A percentile compares a stretch with the other conserved stretches of the same genome.
Conservation (phyloP, 2,888 invertebrate genomes). For the Parapristionchus giblindavisi region DNA sequence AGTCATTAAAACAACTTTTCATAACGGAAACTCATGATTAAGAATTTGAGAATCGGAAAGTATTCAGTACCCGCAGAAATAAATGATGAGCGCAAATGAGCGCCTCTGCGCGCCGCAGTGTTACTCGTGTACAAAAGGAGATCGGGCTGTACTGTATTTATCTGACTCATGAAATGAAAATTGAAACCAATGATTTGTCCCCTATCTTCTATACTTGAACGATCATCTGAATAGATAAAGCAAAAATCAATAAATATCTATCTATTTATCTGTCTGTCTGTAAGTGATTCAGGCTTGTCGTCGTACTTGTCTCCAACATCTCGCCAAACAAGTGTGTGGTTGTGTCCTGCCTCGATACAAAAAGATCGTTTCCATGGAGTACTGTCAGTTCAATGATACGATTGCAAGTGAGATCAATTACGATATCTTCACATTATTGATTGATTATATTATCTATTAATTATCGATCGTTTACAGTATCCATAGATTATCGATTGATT, state of each 20-base stretch:
- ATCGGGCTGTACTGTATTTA: no score
- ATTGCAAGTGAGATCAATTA: background rate
- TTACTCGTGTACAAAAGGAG: no score
- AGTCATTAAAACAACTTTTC: no score
- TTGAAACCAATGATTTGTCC: background rate
- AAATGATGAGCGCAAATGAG: no score
- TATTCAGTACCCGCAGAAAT: no score
- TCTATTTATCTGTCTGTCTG: background rate
- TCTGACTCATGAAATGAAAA: background rate
- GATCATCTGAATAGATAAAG: background rate
- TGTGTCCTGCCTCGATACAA: slow-evolving; percentile 8
- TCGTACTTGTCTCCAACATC: slow-evolving; percentile 26
- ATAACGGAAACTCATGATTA: no score
- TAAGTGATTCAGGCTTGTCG: slow-evolving; percentile 19
- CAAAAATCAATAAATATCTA: background rate
- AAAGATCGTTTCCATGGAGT: slow-evolving; percentile 9
- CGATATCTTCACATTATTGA: background rate
- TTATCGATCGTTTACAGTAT: background rate
- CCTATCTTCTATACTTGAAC: background rate
- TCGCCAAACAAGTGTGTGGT: slow-evolving; percentile 10
- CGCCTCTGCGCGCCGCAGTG: no score
- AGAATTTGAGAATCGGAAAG: no score
- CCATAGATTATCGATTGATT: background rate
- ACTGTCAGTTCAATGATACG: slow-evolving; percentile 24
- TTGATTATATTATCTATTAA: background rate